phyloP scores from a whole-genome alignment of 2,113 vertebrate genomes.

The Hiodon tergisus region DNA sequence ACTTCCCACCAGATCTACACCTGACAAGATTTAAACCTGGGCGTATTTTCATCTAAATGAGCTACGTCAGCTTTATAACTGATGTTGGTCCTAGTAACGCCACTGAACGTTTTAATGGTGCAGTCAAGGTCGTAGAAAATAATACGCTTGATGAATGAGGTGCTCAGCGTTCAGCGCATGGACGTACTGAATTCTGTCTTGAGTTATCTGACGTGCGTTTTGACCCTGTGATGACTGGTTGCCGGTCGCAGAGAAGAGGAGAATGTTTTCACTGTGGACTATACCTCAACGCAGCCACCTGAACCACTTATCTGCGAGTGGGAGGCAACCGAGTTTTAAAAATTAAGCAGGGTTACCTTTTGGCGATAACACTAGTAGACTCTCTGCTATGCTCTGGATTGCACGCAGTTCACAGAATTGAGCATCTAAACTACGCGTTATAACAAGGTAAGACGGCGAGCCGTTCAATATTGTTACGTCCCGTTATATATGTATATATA shows the following conservation, averaged over 20 bases:
- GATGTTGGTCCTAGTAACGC: not conserved
- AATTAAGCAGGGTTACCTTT: not conserved
- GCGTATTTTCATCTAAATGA: not conserved
- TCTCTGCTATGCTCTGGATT: slow-evolving; percentile 10
- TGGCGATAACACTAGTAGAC: slow-evolving; percentile 22
- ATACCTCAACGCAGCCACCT: slow-evolving; percentile 24
- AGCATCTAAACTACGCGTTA: slow-evolving; percentile 22
- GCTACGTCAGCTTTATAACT: not conserved
- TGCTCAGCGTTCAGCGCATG: not conserved
- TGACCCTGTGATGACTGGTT: slow-evolving; percentile 19
- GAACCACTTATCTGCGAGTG: slow-evolving; percentile 30
- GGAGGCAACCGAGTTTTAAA: slow-evolving; percentile 20
- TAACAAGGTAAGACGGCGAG: slow-evolving; percentile 6
- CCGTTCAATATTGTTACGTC: not conserved
- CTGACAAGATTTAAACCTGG: not conserved
- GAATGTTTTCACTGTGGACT: slow-evolving; percentile 31
- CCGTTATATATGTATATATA: not conserved
- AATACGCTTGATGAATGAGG: not conserved
- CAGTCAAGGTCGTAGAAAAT: slow-evolving; percentile 4
- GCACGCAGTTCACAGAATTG: slow-evolving; percentile 14
- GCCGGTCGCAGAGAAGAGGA: slow-evolving; percentile 19
- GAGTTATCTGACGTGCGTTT: slow-evolving; percentile 22
- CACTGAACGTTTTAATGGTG: not conserved
- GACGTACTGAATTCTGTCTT: slow-evolving; percentile 18
- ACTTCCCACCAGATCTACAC: not conserved